These are phyloP conservation scores for Drosophila flavopinicola DNA, from an alignment of 2,888 invertebrate genomes.

Conservation along the genomic window DNA sequence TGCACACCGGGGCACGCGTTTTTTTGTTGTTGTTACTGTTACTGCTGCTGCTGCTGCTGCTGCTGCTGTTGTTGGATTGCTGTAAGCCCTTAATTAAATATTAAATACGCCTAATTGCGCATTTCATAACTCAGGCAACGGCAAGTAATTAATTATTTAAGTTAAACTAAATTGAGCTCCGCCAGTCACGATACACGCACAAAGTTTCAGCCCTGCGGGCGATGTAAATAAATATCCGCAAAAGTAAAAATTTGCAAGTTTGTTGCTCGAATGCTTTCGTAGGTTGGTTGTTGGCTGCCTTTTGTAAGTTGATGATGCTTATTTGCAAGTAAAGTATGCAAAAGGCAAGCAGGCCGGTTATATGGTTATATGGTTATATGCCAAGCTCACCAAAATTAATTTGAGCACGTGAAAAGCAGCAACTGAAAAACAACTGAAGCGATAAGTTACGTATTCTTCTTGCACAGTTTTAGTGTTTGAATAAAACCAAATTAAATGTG, in stretches of 20 bases:
- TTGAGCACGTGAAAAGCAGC: slow-evolving; percentile 5
- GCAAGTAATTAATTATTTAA: slow-evolving; percentile 78
- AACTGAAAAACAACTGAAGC: slow-evolving; percentile 14
- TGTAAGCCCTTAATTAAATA: slow-evolving; percentile 79
- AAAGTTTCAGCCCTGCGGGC: slow-evolving; percentile 32
- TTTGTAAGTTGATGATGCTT: slow-evolving; percentile 5
- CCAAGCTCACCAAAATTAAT: slow-evolving; percentile 15
- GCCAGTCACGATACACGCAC: slow-evolving; percentile 52
- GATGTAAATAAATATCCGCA: slow-evolving; percentile 37
- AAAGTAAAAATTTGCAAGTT: slow-evolving; percentile 13
- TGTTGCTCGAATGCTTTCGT: neutral
- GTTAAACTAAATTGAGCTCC: slow-evolving; percentile 77
- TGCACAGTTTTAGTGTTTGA: slow-evolving; percentile 9
- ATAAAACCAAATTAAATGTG: slow-evolving; percentile 26
- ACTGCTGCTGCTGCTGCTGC: slow-evolving; percentile 20
- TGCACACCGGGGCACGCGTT: slow-evolving; percentile 38
- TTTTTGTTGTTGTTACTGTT: slow-evolving; percentile 21
- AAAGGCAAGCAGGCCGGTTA: slow-evolving; percentile 4
- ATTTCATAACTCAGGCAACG: slow-evolving; percentile 79
- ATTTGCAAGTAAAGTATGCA: slow-evolving; percentile 5
- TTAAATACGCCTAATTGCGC: slow-evolving; percentile 79
- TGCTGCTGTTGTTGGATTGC: slow-evolving; percentile 34
- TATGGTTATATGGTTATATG: no score
- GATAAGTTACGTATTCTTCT: neutral
- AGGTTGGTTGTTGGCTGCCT: slow-evolving; percentile 2